These are phyloP conservation scores for Regulus satrapa DNA, from an alignment of 2,113 vertebrate genomes.

Conservation along the genomic window DNA sequence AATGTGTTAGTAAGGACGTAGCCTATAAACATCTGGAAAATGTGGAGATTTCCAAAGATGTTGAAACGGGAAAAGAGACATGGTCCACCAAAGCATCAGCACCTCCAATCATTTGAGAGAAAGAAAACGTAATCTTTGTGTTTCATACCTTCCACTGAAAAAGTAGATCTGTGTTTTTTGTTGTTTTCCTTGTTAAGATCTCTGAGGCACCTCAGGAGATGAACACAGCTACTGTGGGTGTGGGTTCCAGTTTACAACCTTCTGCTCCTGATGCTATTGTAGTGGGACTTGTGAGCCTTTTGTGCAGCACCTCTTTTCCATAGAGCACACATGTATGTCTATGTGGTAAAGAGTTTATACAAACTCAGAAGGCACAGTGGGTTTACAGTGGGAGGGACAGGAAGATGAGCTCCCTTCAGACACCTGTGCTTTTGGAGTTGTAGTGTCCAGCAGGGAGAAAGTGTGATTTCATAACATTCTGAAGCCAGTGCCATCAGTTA, in stretches of 20 bases:
- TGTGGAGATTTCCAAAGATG: background rate
- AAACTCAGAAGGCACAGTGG: background rate
- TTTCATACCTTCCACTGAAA: background rate
- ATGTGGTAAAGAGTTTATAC: background rate
- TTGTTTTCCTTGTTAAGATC: background rate
- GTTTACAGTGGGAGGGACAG: background rate
- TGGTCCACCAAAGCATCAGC: rapidly evolving
- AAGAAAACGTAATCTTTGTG: background rate
- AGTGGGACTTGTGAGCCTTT: background rate
- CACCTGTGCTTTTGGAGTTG: background rate
- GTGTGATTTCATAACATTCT: background rate
- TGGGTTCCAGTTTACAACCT: background rate
- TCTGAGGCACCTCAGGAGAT: background rate
- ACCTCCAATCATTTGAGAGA: background rate
- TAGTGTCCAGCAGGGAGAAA: background rate
- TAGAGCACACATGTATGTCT: background rate
- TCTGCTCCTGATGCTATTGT: background rate
- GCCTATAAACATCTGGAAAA: background rate
- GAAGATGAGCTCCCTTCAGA: background rate
- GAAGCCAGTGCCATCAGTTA: background rate
- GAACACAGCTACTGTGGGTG: background rate
- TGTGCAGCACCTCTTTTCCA: background rate
- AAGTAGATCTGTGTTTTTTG: background rate
- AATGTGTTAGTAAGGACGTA: background rate
- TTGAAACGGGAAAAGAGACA: background rate